Conservation (phyloP, 2,797 vertebrate genomes). For the Lepus townsendii region DNA sequence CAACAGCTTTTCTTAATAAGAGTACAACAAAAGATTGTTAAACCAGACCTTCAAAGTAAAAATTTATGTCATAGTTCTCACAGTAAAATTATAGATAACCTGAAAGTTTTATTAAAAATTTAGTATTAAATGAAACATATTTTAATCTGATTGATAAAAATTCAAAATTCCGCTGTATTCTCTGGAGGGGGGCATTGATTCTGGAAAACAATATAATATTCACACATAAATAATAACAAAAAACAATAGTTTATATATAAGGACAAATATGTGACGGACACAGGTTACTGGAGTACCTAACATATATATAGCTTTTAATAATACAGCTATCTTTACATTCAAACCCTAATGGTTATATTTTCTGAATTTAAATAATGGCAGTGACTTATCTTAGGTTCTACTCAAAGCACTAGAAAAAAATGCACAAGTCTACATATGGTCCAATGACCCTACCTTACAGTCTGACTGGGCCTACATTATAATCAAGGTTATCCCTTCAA, state of each 20-base stretch:
- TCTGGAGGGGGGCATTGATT: background rate
- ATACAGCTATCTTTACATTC: constrained; percentile 28
- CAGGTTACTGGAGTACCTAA: background rate
- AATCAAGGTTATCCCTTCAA: background rate
- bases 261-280: background rate
- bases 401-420: constrained; percentile 7
- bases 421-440: background rate
- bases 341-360: background rate
- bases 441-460: background rate
- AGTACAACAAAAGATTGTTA: background rate
- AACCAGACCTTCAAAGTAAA: background rate
- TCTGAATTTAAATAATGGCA: constrained; percentile 2
- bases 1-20: background rate
- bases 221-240: constrained; percentile 55
- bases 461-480: background rate
- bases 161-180: constrained; percentile 17
- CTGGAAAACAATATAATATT: background rate
- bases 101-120: background rate
- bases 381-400: background rate
- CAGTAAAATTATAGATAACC: background rate
- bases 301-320: constrained; percentile 44
- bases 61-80: background rate
- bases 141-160: constrained; percentile 24
- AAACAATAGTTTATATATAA: constrained; percentile 8
- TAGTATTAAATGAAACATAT: background rate